Conservation (phyloP, 2,113 vertebrate species). For the Holacanthus passer region DNA sequence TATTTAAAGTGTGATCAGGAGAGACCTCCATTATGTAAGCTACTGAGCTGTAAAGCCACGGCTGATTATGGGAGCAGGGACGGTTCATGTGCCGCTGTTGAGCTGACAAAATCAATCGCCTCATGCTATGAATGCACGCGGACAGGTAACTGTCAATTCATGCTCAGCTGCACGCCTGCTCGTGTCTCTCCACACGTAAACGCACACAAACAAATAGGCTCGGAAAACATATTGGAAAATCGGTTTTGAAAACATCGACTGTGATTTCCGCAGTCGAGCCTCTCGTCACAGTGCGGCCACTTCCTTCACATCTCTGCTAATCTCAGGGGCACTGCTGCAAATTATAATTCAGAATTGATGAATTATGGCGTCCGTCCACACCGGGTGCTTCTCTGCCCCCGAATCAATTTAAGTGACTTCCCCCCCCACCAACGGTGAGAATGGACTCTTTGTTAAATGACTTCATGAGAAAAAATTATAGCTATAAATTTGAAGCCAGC, state of each 20-base stretch:
- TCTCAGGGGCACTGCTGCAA: slow-evolving; percentile 66
- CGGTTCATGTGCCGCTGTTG: slow-evolving; percentile 35
- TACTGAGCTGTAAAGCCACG: slow-evolving; percentile 64
- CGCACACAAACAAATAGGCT: neutral
- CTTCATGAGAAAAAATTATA: slow-evolving; percentile 74
- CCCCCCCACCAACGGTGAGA: slow-evolving; percentile 54
- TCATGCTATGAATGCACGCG: slow-evolving; percentile 1
- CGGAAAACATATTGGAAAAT: slow-evolving; percentile 21
- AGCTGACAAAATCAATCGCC: slow-evolving; percentile 53
- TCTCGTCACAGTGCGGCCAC: slow-evolving; percentile 4
- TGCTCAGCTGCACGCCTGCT: neutral
- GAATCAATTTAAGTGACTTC: slow-evolving; percentile 77
- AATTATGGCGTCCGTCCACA: slow-evolving; percentile 69
- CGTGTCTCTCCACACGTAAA: neutral
- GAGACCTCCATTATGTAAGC: slow-evolving; percentile 66
- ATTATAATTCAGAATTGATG: slow-evolving; percentile 73
- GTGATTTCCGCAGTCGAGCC: neutral
- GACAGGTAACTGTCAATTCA: slow-evolving; percentile 38
- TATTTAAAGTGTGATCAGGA: slow-evolving; percentile 77
- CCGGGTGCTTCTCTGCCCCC: slow-evolving; percentile 48
- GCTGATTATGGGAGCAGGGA: slow-evolving; percentile 66
- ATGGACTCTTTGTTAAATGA: slow-evolving; percentile 74
- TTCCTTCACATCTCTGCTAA: slow-evolving; percentile 53
- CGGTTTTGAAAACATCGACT: neutral
- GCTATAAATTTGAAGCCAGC: slow-evolving; percentile 71